Base-by-base conservation (phyloP, 2,888 invertebrate genomes). In the Thyatira batis region DNA sequence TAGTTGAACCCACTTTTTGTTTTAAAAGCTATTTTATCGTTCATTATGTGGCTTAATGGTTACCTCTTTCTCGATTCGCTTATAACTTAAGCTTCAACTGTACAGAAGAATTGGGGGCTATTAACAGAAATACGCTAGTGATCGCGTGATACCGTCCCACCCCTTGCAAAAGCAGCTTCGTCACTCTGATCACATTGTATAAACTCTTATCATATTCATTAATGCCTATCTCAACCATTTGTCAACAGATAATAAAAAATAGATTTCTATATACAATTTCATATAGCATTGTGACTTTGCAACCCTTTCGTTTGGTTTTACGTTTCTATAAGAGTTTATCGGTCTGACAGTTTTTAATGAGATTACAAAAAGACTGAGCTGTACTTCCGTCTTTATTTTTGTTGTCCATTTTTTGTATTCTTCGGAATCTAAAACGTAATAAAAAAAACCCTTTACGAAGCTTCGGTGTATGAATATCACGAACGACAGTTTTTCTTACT, bases 101-200 rank as follows among this genome's bases (percentile, higher is more conserved):
- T 27, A 48, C 53, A 55, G 52, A 61, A 65, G 66, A 61, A 77
- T 75, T 69, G 72, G 76, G 75, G 64, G 72, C 83, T 83, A 87
- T 88, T 86, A 85, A 83, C 85, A 82, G 82, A 85, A 86, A 84
- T 77, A 76, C 77, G 80, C 69, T 70, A 70, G 81, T 73, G 85
- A 87, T 87, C 82, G 83, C 67, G 63, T 80, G 84, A 85, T 83
- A 85, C 67, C 76, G 71, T 72, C 77, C 82, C 81, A 69, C 71
- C 53, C 62, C 59, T 61, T 61, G 59, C 59, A 67, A 61, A 65
- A 73, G 62, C 69, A 68, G 76, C 76, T 76, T 71, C 79, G 81
- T 78, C 84, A 79, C 78, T n/a, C n/a, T 69, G 72, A 66, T 61
- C 76, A 66, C 69, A 75, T 72, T 78, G 73, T 79, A 66, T 65